A percentile compares a stretch with the other conserved stretches of the same genome.
These are phyloP conservation scores for Mormyrus hasselquistii DNA, from an alignment of 2,797 vertebrate genomes.

Conservation along the genomic window DNA sequence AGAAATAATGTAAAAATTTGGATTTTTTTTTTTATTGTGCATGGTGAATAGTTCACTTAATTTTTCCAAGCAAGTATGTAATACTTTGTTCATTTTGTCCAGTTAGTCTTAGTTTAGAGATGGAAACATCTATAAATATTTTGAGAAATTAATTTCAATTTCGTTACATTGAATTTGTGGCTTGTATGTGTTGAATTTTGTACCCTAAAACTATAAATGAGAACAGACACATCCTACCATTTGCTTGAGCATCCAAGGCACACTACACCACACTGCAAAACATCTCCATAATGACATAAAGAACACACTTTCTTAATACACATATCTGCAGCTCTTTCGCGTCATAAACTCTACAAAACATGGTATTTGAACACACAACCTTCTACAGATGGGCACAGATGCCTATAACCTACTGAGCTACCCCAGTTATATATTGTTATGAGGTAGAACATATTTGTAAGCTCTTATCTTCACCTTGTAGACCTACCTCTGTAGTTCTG, in stretches of 20 bases:
- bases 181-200: not conserved
- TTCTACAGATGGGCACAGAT: not conserved
- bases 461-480: not conserved
- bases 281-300: not conserved
- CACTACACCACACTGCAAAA: not conserved
- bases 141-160: constrained; percentile 1
- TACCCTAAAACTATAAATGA: not conserved
- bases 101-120: not conserved
- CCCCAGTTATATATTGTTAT: not conserved
- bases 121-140: not conserved
- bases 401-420: not conserved
- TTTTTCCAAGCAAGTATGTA: not conserved
- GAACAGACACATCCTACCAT: not conserved
- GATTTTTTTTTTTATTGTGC: not conserved
- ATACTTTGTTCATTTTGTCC: not conserved
- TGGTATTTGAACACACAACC: not conserved
- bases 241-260: not conserved
- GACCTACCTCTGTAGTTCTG: no score
- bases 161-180: not conserved
- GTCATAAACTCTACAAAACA: not conserved
- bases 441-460: not conserved
- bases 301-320: not conserved
- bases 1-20: not conserved
- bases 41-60: not conserved
- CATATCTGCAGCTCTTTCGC: not conserved